These are phyloP conservation scores for Cynopterus sphinx DNA, from an alignment of 2,797 vertebrate species.

Conservation along the genomic window DNA sequence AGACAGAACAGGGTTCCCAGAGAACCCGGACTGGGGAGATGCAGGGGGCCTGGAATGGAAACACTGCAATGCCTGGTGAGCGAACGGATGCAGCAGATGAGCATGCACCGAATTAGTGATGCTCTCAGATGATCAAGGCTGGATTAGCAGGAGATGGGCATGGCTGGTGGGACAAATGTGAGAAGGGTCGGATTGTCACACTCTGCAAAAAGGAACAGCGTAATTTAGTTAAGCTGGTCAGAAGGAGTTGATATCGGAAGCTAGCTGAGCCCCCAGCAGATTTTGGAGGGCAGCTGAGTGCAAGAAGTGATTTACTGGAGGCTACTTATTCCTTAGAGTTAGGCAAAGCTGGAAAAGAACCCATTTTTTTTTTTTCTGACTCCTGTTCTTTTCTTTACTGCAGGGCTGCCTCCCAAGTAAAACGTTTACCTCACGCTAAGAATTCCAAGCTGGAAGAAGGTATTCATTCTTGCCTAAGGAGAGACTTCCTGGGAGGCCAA, in stretches of 20 bases:
- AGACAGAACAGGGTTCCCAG: background rate
- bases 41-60: background rate
- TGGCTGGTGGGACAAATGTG: background rate
- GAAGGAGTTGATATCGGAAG: background rate
- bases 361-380: background rate
- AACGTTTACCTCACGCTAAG: background rate
- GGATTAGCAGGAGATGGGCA: background rate
- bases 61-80: background rate
- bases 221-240: background rate
- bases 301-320: background rate
- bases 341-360: background rate
- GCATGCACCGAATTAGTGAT: accelerated
- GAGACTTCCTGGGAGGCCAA: conserved; percentile 61
- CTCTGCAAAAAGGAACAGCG: background rate
- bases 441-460: conserved; percentile 33
- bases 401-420: conserved; percentile 17
- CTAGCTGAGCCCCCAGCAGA: background rate
- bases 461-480: conserved; percentile 44
- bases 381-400: background rate
- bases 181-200: background rate
- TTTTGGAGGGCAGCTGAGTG: background rate
- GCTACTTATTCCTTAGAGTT: background rate
- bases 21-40: too few species aligned
- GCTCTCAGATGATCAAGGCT: background rate
- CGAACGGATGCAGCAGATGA: background rate